Conservation (phyloP, 2,113 vertebrate genomes). For the Abramis brama region DNA sequence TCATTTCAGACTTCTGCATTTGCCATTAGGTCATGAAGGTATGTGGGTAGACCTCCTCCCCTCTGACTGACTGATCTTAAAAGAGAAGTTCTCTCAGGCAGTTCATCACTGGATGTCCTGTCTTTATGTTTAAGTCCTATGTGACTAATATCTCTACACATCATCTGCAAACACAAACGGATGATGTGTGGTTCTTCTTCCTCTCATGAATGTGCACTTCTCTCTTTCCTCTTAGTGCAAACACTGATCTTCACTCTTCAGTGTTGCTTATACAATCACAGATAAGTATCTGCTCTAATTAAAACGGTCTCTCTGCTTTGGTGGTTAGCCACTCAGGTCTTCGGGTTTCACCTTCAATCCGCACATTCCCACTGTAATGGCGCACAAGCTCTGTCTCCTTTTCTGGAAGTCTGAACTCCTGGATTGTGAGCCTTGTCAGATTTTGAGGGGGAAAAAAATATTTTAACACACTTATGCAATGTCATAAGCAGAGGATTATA, state of each 20-base stretch:
- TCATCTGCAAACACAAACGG: neutral
- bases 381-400: slow-evolving; percentile 47
- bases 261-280: neutral
- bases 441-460: slow-evolving; percentile 32
- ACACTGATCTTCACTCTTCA: neutral
- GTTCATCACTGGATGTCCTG: neutral
- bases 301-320: neutral
- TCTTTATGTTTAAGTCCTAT: neutral
- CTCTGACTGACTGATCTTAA: neutral
- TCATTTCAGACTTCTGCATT: slow-evolving; percentile 15
- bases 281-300: slow-evolving; percentile 29
- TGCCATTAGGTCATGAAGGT: neutral
- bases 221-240: neutral
- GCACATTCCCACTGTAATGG: slow-evolving; percentile 43
- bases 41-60: neutral
- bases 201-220: neutral
- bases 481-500: slow-evolving; percentile 41
- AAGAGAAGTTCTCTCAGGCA: neutral
- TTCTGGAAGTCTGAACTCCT: slow-evolving; percentile 51
- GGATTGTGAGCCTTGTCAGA: slow-evolving; percentile 29
- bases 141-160: neutral
- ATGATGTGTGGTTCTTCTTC: slow-evolving; percentile 10
- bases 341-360: slow-evolving; percentile 49
- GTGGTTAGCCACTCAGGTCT: slow-evolving; percentile 29
- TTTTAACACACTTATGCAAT: slow-evolving; percentile 29